These are phyloP conservation scores for Columbina picui DNA, from an alignment of 2,113 vertebrate genomes.

Conservation along the genomic window DNA sequence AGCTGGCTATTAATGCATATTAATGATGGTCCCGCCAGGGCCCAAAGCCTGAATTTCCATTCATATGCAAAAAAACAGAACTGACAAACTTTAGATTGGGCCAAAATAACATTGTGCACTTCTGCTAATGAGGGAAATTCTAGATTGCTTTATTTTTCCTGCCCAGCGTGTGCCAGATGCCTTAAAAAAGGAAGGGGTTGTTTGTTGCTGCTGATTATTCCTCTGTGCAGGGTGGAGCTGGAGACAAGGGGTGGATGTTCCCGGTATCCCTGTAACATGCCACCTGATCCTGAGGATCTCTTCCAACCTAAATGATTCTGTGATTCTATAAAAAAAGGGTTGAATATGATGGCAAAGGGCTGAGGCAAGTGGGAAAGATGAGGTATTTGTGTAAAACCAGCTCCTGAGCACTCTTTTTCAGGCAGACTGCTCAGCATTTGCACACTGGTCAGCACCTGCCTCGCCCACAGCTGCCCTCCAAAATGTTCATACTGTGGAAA, in stretches of 20 bases:
- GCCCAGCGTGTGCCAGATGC: background rate
- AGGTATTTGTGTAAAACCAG: background rate
- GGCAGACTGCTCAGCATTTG: background rate
- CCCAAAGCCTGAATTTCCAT: conserved; percentile 69
- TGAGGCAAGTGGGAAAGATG: background rate
- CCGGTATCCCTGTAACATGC: rapidly evolving
- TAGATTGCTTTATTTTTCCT: conserved; percentile 13
- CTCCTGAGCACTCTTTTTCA: background rate
- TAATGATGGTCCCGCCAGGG: conserved; percentile 69
- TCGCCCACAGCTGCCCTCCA: background rate
- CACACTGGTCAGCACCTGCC: background rate
- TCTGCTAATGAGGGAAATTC: conserved; percentile 28
- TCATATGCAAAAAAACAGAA: conserved; percentile 62
- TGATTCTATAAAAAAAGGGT: background rate
- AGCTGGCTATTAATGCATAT: conserved; percentile 78
- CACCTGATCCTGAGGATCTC: no score
- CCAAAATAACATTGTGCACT: conserved; percentile 30
- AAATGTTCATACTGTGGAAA: background rate
- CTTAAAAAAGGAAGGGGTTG: background rate
- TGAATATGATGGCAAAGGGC: background rate
- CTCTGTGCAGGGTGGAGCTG: background rate
- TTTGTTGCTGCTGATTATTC: background rate
- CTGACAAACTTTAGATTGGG: conserved; percentile 57
- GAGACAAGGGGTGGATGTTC: background rate
- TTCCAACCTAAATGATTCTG: no score